These are phyloP conservation scores for Pogonomyrmex barbatus DNA, from an alignment of 1,140 invertebrate species.

Conservation along the genomic window DNA sequence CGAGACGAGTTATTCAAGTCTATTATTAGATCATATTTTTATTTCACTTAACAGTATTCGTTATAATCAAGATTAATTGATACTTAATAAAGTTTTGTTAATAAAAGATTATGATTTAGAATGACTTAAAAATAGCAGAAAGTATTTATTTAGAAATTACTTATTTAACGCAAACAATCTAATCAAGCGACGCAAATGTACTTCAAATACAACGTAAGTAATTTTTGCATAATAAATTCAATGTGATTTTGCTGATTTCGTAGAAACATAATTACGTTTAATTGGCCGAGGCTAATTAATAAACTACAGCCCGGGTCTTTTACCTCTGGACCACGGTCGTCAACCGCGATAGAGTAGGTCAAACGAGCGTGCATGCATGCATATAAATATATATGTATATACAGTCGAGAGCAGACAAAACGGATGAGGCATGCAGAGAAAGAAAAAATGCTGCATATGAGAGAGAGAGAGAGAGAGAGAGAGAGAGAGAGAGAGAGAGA, in stretches of 20 bases:
- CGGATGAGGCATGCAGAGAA: neutral
- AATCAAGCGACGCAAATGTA: neutral
- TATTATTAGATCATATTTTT: neutral
- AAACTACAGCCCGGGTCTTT: conserved; percentile 63
- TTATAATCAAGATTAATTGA: neutral
- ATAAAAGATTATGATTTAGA: neutral
- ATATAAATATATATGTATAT: conserved; percentile 28
- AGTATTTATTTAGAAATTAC: neutral
- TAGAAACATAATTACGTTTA: conserved; percentile 61
- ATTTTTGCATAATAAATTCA: conserved; percentile 33
- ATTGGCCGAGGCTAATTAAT: conserved; percentile 66
- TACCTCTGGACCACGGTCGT: conserved; percentile 43
- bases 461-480: neutral
- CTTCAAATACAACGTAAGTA: conserved; percentile 6
- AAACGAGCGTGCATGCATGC: conserved; percentile 41
- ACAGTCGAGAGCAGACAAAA: conserved; percentile 1
- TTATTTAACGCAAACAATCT: neutral
- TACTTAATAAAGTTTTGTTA: neutral
- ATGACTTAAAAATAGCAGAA: neutral
- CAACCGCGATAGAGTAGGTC: conserved; percentile 50
- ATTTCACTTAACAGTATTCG: neutral
- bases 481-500: conserved; percentile 2
- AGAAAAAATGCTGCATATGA: neutral
- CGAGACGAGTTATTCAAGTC: neutral
- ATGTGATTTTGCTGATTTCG: conserved; percentile 51